Evolutionary conservation across 2,888 invertebrate species (phyloP).

Genomic region (Epsilonema sp.): DNA sequence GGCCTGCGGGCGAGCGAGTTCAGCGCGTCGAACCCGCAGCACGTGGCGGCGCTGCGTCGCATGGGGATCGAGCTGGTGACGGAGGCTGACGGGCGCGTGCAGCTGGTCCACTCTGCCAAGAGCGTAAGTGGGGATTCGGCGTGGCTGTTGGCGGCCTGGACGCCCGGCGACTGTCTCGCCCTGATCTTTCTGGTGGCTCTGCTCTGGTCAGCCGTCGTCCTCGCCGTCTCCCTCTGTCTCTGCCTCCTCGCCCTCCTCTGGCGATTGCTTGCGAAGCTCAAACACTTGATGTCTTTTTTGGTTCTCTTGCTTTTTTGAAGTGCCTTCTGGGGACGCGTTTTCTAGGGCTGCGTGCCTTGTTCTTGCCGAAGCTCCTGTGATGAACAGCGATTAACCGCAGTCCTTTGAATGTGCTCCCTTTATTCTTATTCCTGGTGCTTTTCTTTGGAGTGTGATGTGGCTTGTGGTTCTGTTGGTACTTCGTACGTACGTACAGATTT

Average conservation of each 20-base stretch:
- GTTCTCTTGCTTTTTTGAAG: no score
- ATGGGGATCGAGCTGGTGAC: constrained; percentile 87
- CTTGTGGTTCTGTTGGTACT: no score
- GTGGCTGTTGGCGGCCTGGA: neutral
- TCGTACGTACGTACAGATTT: no score
- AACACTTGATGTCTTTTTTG: no score
- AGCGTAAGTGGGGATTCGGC: constrained; percentile 43
- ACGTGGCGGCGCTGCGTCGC: constrained; percentile 60
- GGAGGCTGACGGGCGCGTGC: constrained; percentile 68
- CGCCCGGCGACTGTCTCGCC: constrained; percentile 9
- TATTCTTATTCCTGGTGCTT: no score
- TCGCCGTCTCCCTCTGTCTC: constrained; percentile 8
- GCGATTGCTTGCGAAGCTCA: neutral
- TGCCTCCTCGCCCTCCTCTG: constrained; percentile 7
- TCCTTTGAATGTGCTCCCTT: no score
- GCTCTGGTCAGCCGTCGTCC: constrained; percentile 12
- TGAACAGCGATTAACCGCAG: no score
- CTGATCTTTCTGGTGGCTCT: constrained; percentile 12
- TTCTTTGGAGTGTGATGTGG: no score
- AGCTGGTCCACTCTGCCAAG: constrained; percentile 57
- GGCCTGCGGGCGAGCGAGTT: no score
- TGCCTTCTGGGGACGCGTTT: no score
- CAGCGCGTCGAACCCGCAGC: constrained; percentile 60
- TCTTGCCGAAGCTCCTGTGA: no score
- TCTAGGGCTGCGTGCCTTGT: no score